These are phyloP conservation scores for honey bee (Apis mellifera) DNA, from an alignment of 1,140 invertebrate genomes.

Conservation along the genomic window DNA sequence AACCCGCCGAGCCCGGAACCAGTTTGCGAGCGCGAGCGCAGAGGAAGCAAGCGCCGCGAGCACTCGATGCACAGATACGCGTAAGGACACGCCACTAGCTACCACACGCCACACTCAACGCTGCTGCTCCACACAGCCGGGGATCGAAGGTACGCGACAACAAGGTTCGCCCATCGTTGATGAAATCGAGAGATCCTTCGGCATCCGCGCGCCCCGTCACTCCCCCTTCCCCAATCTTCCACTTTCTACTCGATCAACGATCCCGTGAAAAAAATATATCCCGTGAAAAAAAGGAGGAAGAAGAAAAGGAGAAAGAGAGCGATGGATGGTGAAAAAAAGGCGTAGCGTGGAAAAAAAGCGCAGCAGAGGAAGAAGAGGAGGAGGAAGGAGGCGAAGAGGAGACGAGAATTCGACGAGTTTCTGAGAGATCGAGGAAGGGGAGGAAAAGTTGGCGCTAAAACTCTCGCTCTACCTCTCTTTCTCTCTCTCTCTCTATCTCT, in stretches of 20 bases:
- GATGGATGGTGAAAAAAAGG: slow-evolving; percentile 22
- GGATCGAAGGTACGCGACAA: slow-evolving; percentile 56
- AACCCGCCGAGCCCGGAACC: slow-evolving; percentile 80
- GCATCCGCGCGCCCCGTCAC: slow-evolving; percentile 34
- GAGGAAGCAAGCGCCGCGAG: slow-evolving; percentile 79
- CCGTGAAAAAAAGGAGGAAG: too few species aligned
- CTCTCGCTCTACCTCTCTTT: neutral
- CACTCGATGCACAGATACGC: slow-evolving; percentile 79
- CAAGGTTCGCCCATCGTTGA: slow-evolving; percentile 27
- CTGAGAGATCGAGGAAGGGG: too few species aligned
- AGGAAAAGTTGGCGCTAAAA: neutral
- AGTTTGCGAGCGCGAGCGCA: slow-evolving; percentile 75
- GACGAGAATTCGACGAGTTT: neutral
- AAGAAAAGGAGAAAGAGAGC: neutral
- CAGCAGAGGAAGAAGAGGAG: neutral
- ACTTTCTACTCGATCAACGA: too few species aligned
- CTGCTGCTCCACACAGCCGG: slow-evolving; percentile 30
- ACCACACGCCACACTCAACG: neutral
- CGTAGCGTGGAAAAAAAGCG: neutral
- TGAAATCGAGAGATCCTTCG: slow-evolving; percentile 36
- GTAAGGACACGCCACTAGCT: slow-evolving; percentile 66
- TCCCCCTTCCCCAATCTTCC: slow-evolving; percentile 1
- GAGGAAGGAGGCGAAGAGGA: neutral
- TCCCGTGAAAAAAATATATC: too few species aligned
- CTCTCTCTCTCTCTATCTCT: too few species aligned